phyloP scores from a whole-genome alignment of 1,140 invertebrate species.

The Mamestra configurata region DNA sequence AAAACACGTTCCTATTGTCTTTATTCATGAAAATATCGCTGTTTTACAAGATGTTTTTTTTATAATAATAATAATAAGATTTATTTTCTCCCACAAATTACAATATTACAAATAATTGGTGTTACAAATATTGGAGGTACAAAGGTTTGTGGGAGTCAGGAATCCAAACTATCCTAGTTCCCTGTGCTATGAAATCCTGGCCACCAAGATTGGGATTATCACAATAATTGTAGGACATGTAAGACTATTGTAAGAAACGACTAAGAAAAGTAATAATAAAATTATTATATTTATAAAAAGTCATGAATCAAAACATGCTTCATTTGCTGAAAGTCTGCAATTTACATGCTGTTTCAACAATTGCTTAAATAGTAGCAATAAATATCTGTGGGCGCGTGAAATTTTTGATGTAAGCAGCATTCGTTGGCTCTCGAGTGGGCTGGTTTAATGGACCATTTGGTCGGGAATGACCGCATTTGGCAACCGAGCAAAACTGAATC shows the following conservation, averaged over 20 bases:
- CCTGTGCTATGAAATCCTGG: too few relatives aligned
- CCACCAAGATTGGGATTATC: too few relatives aligned
- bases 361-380: constrained; percentile 29
- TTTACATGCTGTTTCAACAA: constrained; percentile 22
- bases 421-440: constrained; percentile 32
- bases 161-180: too few relatives aligned
- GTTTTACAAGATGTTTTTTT: not conserved
- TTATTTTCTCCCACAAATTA: too few relatives aligned
- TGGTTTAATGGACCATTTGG: constrained; percentile 44
- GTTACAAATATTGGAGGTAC: too few relatives aligned
- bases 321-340: constrained; percentile 25
- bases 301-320: constrained; percentile 12
- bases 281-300: too few relatives aligned
- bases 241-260: too few relatives aligned
- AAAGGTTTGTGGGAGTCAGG: too few relatives aligned
- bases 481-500: constrained; percentile 35
- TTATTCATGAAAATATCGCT: not conserved
- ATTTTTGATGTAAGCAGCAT: constrained; percentile 31
- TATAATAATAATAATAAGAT: too few relatives aligned
- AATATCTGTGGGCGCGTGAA: constrained; percentile 24
- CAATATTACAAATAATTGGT: too few relatives aligned
- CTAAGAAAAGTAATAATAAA: too few relatives aligned
- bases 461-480: constrained; percentile 35
- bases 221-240: too few relatives aligned
- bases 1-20: not conserved